Evolutionary conservation across 1,140 invertebrate genomes (phyloP).

Genomic region (Anagrus nilaparvatae): DNA sequence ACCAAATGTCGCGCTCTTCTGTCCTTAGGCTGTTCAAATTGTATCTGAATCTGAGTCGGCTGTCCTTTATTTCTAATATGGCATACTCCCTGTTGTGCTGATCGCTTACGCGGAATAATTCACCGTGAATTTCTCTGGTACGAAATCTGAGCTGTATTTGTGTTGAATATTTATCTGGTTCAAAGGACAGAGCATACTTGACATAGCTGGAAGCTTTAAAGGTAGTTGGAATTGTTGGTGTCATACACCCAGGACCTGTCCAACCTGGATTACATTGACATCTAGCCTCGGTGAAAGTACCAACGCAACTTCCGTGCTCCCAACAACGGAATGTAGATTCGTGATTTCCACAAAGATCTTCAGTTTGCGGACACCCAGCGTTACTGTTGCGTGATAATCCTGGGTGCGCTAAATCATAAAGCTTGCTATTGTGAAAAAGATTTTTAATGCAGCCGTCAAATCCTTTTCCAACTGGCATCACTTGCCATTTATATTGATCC

Average conservation of each 20-base stretch:
- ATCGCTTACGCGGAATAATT: slow-evolving; percentile 84
- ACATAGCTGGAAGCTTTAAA: slow-evolving; percentile 90
- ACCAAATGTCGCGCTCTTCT: slow-evolving; percentile 82
- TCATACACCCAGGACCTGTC: slow-evolving; percentile 77
- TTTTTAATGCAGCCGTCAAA: slow-evolving; percentile 95
- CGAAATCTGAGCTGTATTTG: slow-evolving; percentile 87
- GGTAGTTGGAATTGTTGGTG: slow-evolving; percentile 74
- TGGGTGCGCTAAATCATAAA: slow-evolving; percentile 85
- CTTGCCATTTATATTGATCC: slow-evolving; percentile 74
- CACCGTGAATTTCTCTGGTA: slow-evolving; percentile 84
- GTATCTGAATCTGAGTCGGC: slow-evolving; percentile 80
- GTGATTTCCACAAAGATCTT: slow-evolving; percentile 74
- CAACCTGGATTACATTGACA: slow-evolving; percentile 90
- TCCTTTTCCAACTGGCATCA: slow-evolving; percentile 75
- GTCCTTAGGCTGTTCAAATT: slow-evolving; percentile 85
- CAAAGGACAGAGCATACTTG: slow-evolving; percentile 89
- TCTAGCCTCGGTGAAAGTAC: slow-evolving; percentile 73
- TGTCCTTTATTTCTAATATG: slow-evolving; percentile 87
- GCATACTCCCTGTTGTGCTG: slow-evolving; percentile 92
- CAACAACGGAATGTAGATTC: slow-evolving; percentile 74
- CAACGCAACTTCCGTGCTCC: slow-evolving; percentile 90
- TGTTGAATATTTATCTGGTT: slow-evolving; percentile 83
- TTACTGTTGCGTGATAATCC: slow-evolving; percentile 74
- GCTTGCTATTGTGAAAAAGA: slow-evolving; percentile 88
- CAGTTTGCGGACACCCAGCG: slow-evolving; percentile 81